Base-by-base conservation (phyloP, 2,888 invertebrate species). In the Phytoseiulus persimilis region DNA sequence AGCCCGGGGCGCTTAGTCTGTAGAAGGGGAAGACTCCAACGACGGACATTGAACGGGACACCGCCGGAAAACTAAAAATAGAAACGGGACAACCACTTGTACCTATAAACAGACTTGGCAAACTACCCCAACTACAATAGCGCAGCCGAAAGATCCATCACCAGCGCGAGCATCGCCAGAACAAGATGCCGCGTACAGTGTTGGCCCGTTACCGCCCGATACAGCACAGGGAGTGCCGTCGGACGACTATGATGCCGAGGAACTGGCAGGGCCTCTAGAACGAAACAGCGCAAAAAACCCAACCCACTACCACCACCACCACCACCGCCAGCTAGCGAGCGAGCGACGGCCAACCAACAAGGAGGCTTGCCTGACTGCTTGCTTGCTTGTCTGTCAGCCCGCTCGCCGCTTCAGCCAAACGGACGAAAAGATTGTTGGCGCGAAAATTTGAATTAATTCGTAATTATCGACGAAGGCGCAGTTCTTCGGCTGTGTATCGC, bases 401-500 rank as follows among this genome's bases (percentile, higher is more conserved):
- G 87, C 39, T 14, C 39, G 31, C 31, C 39, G 11, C 45, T n/a
- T 32, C 32, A 32, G 31, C 23, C 32, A 32, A 31, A 5, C 33
- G 87, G 87, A 45, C 87, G 87, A 23, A 11, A 33, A n/a, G n/a
- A 87, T 39, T n/a, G 45, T 33, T 87, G 87, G 87, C 87, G 87
- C 87, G 87, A 87, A 87, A 87, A 39, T 87, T 45, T 87, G 87
- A 87, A 87, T 87, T 87, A 87, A 87, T 87, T 87, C 87, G 87
- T 45, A 87, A 33, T 87, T 87, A 87, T 87, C 33, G 33, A 87
- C 33, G 32, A 87, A 33, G 87, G 33, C 39, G 33, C n/a, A 87
- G 87, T 32, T 87, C 83, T 83, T 28, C 31, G 39, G 87, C 33
- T 87, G 32, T 32, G 14, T 87, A 87, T n/a, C 83, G 65, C 65